Percentiles rank a stretch among this genome's conserved stretches.
Conservation (phyloP, 2,888 invertebrate species). For the Flexamia atlantica region DNA sequence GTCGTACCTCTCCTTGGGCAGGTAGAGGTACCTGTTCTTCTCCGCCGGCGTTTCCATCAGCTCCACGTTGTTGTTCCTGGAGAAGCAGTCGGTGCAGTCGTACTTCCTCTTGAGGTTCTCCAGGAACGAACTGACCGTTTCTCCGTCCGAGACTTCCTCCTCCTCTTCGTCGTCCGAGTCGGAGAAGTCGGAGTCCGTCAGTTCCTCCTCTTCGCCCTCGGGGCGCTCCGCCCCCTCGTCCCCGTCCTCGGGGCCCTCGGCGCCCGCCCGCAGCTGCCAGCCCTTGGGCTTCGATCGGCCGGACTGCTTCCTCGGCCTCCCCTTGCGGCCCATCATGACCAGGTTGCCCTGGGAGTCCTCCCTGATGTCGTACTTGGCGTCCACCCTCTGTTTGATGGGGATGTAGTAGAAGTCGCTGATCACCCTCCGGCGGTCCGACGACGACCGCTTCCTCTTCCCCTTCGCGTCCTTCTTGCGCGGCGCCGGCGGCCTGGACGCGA, state of each 20-base stretch:
- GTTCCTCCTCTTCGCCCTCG: background rate
- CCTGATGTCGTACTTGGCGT: background rate
- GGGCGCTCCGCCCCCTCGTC: background rate
- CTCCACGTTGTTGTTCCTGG: background rate
- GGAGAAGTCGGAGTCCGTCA: background rate
- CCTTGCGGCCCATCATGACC: background rate
- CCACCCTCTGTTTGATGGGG: background rate
- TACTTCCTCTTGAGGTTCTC: background rate
- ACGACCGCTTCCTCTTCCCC: background rate
- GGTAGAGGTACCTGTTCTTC: slow-evolving; percentile 19
- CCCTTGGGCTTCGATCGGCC: background rate
- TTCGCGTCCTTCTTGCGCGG: background rate
- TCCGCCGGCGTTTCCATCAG: background rate
- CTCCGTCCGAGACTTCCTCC: background rate
- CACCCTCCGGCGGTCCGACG: background rate
- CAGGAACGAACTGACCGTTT: background rate
- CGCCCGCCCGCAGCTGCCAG: slow-evolving; percentile 33
- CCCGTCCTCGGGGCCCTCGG: background rate
- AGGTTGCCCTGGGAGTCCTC: background rate
- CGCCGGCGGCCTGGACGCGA: background rate
- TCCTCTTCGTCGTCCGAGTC: background rate
- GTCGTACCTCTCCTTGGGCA: slow-evolving; percentile 14
- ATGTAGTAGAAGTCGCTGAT: slow-evolving; percentile 30
- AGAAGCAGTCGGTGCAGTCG: background rate
- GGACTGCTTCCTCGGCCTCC: background rate